Percentiles rank a stretch among this genome's conserved stretches.
These are phyloP conservation scores for Griposia aprilina DNA, from an alignment of 2,888 invertebrate genomes.

Conservation along the genomic window DNA sequence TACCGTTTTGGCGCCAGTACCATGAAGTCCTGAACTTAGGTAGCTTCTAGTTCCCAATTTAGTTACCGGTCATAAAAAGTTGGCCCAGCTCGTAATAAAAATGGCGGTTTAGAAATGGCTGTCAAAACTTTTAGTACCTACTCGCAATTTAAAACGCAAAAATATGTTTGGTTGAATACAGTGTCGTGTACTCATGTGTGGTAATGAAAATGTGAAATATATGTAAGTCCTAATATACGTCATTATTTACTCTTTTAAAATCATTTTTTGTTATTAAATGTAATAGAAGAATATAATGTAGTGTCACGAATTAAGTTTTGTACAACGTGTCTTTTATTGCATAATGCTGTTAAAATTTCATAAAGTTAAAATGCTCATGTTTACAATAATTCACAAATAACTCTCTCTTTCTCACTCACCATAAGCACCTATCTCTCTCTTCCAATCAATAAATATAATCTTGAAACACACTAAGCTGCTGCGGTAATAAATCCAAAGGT, in stretches of 20 bases:
- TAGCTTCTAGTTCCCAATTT: constrained; percentile 14
- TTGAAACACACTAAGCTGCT: background rate
- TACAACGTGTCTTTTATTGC: background rate
- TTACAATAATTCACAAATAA: background rate
- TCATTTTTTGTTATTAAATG: background rate
- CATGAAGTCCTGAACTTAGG: constrained; percentile 6
- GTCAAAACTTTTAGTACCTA: constrained; percentile 38
- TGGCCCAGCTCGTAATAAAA: constrained; percentile 5
- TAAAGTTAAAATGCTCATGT: background rate
- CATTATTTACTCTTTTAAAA: background rate
- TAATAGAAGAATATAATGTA: background rate
- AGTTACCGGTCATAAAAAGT: constrained; percentile 26
- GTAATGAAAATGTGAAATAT: constrained; percentile 5
- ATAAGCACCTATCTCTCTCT: background rate
- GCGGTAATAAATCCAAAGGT: constrained; percentile 37
- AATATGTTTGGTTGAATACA: background rate
- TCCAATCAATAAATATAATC: constrained; percentile 4
- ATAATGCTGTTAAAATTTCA: background rate
- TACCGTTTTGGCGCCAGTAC: constrained; percentile 7
- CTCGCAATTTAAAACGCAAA: background rate
- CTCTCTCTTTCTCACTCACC: background rate
- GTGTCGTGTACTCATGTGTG: background rate
- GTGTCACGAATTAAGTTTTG: background rate
- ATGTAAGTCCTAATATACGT: background rate
- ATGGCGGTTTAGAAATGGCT: constrained; percentile 30